Conservation (phyloP, 2,888 invertebrate species). For the Yponomeuta cagnagella region DNA sequence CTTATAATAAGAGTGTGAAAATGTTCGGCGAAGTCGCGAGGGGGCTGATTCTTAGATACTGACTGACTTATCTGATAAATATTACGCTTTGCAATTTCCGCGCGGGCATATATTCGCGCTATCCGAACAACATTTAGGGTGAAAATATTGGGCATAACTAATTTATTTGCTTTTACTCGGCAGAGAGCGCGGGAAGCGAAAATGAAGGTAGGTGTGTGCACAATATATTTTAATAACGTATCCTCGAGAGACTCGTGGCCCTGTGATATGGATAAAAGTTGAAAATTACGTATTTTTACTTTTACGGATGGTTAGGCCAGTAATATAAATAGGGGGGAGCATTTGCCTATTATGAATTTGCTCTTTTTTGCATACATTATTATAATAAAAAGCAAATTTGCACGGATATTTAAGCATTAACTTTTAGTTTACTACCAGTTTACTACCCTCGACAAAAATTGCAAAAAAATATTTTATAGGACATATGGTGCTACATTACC, state of each 20-base stretch:
- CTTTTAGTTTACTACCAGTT: no score
- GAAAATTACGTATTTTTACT: conserved; percentile 62
- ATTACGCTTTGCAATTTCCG: conserved; percentile 62
- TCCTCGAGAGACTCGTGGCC: conserved; percentile 52
- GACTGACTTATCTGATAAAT: conserved; percentile 63
- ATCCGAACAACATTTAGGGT: conserved; percentile 64
- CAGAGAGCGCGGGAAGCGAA: conserved; percentile 34
- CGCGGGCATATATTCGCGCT: conserved; percentile 49
- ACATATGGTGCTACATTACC: no score
- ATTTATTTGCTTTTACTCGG: conserved; percentile 57
- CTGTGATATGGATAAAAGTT: conserved; percentile 61
- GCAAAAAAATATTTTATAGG: no score
- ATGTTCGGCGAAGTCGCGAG: conserved; percentile 29
- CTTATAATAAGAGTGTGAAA: conserved; percentile 62
- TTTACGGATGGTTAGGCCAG: conserved; percentile 45
- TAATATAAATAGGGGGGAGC: conserved; percentile 40
- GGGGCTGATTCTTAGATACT: conserved; percentile 47
- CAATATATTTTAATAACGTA: conserved; percentile 73
- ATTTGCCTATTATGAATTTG: conserved; percentile 34
- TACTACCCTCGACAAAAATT: no score
- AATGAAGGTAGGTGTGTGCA: conserved; percentile 47
- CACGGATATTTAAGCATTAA: no score
- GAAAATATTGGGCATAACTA: conserved; percentile 69
- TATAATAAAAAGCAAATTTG: no score
- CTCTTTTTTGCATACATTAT: conserved; percentile 7